These are phyloP conservation scores for Stichodactyla helianthus DNA, from an alignment of 64 coral and sea anemone species.

Conservation along the genomic window DNA sequence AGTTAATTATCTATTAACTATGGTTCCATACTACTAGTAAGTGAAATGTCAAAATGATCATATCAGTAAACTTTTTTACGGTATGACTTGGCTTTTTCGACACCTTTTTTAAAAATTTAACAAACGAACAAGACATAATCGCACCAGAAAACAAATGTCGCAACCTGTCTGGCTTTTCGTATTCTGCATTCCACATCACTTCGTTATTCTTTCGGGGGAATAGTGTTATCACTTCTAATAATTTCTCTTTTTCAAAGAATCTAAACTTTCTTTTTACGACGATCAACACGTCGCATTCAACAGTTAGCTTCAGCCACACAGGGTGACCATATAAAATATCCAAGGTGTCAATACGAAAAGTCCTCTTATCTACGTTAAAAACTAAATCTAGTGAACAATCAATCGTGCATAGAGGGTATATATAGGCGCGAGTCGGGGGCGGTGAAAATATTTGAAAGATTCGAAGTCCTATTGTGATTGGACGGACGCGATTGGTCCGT, in stretches of 20 bases:
- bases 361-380: background rate
- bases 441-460: slow-evolving; percentile 74
- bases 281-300: background rate
- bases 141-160: background rate
- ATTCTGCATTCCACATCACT: background rate
- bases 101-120: background rate
- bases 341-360: background rate
- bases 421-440: slow-evolving; percentile 35
- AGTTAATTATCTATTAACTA: too few relatives aligned
- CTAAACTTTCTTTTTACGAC: background rate
- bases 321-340: background rate
- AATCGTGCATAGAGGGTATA: slow-evolving; percentile 7
- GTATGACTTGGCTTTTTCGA: background rate
- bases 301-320: background rate
- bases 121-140: background rate
- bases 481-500: slow-evolving; percentile 63
- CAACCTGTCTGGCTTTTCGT: background rate
- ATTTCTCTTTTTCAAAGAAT: background rate
- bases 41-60: background rate
- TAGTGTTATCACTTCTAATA: background rate
- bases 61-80: background rate
- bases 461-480: slow-evolving; percentile 50
- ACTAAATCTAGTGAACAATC: slow-evolving; percentile 26
- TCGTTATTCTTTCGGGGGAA: background rate
- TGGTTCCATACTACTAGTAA: background rate